Conservation (phyloP, 2,888 invertebrate species). For the Nemapogon koenigi region DNA sequence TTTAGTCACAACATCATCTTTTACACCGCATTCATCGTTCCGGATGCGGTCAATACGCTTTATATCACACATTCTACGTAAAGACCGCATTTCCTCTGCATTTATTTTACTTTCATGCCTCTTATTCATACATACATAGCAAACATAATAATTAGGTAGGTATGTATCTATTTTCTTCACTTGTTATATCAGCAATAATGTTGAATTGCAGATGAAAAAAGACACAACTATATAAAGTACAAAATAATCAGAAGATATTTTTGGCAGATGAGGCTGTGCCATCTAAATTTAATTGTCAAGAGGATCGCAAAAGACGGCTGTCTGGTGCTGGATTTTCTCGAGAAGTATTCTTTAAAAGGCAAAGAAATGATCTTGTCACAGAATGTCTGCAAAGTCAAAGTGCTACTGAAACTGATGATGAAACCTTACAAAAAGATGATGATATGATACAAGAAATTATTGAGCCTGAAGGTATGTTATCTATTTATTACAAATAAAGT, state of each 20-base stretch:
- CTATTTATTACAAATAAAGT: constrained; percentile 3
- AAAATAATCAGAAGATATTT: constrained; percentile 3
- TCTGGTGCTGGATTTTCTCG: constrained; percentile 6
- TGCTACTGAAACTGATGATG: constrained; percentile 18
- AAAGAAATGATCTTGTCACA: constrained; percentile 7
- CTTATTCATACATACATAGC: too few relatives aligned
- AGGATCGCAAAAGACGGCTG: constrained; percentile 9
- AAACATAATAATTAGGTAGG: too few relatives aligned
- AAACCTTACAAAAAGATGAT: constrained; percentile 42
- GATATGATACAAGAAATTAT: constrained; percentile 9
- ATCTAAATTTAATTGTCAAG: constrained; percentile 13
- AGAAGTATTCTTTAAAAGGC: constrained; percentile 6
- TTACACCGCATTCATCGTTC: too few relatives aligned
- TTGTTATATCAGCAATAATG: background rate
- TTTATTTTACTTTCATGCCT: too few relatives aligned
- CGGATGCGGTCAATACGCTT: too few relatives aligned
- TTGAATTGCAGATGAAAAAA: background rate
- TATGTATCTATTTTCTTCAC: background rate
- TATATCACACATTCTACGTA: too few relatives aligned
- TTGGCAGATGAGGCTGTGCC: constrained; percentile 11
- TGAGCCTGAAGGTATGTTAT: constrained; percentile 9
- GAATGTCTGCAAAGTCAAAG: constrained; percentile 12
- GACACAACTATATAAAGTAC: constrained; percentile 3
- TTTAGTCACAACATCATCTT: too few relatives aligned
- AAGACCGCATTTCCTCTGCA: too few relatives aligned